Conservation (phyloP, 2,113 vertebrate species). For the Pangasianodon hypophthalmus region DNA sequence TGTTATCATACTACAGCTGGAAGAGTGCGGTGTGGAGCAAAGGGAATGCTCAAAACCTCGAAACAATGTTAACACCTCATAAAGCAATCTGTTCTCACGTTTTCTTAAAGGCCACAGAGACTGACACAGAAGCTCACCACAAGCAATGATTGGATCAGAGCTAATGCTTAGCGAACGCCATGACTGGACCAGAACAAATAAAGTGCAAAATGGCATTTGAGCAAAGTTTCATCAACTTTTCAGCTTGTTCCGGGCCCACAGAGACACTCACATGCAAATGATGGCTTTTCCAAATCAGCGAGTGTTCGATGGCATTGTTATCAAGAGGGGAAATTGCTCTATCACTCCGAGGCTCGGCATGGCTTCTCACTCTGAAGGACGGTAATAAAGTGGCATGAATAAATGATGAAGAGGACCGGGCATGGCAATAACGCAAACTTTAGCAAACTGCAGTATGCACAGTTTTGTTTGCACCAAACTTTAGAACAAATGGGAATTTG, state of each 20-base stretch:
- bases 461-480: conserved; percentile 22
- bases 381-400: conserved; percentile 53
- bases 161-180: background rate
- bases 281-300: conserved; percentile 29
- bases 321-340: conserved; percentile 27
- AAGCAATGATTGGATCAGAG: background rate
- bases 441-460: conserved; percentile 39
- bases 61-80: background rate
- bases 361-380: conserved; percentile 11
- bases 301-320: conserved; percentile 28
- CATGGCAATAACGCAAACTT: conserved; percentile 32
- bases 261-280: background rate
- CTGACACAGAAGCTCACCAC: background rate
- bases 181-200: background rate
- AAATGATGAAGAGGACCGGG: conserved; percentile 42
- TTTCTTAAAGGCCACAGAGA: background rate
- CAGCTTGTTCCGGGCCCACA: background rate
- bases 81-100: background rate
- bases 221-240: background rate
- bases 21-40: background rate
- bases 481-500: background rate
- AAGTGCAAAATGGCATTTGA: background rate
- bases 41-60: background rate
- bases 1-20: conserved; percentile 41
- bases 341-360: conserved; percentile 29